Base-by-base conservation (phyloP, 2,797 vertebrate species). In the Dipus sagitta region DNA sequence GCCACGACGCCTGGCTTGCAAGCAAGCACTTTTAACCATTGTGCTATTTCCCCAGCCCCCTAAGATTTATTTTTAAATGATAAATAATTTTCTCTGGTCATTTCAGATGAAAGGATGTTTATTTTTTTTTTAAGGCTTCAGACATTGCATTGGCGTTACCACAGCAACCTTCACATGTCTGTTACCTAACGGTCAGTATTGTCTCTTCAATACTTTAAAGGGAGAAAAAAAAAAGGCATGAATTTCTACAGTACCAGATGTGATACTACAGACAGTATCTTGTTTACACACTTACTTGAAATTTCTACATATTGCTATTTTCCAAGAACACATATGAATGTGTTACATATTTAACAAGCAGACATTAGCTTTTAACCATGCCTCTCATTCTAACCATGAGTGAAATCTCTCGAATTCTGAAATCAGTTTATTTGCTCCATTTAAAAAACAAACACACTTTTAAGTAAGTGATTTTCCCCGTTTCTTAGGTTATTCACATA, bases 381-480 rank as follows among this genome's bases (percentile, higher is more conserved):
- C 32, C 74, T 72, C 28, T 77, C 21, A 79, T 47, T 87, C 67
- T 71, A 74, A 30, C 30, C 77, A 94, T 34, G 42, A 47, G 6
- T 54, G 81, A 87, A 90, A 82, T 70, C 8, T 87, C 67, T 95
- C 38, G 91, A 90, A 92, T 91, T 94, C 65, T 94, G 75, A 95
- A 92, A 74, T 77, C 85, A 84, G 18, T 82, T 94, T 80, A 76
- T n/a, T 84, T 82, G 54, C 85, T 86, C 54, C 54, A 1, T 93
- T 93, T 67, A 93, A 94, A 86, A 91, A 93, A 94, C 24, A 72
- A n/a, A 11, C 60, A 18, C 86, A 34, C 92, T 94, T 88, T 92
- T 26, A 6, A 88, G 84, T 47, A 90, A 52, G 21, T 86, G 86
- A 60, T 58, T 47, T 58, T 92, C 54, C 90, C 77, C 65, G 86